These are phyloP conservation scores for Papilio demoleus DNA, from an alignment of 2,888 invertebrate genomes.

Conservation along the genomic window DNA sequence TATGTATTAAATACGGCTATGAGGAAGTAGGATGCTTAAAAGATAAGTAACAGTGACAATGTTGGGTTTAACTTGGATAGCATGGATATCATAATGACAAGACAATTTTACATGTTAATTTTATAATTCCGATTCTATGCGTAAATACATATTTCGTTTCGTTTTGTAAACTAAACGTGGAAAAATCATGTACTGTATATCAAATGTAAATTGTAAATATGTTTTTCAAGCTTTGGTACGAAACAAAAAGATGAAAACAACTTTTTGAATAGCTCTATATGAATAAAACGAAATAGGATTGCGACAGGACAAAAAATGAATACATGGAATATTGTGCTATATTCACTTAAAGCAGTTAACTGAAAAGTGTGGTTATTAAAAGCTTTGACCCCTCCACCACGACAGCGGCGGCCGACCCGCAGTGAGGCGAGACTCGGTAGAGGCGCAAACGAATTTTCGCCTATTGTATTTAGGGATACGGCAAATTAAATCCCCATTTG, in stretches of 20 bases:
- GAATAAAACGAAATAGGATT: slow-evolving; percentile 40
- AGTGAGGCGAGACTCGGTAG: slow-evolving; percentile 44
- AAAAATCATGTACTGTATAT: not conserved
- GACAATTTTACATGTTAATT: not conserved
- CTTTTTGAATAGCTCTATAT: slow-evolving; percentile 39
- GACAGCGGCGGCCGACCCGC: slow-evolving; percentile 50
- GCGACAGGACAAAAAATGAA: slow-evolving; percentile 38
- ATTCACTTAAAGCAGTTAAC: slow-evolving; percentile 27
- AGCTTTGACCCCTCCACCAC: slow-evolving; percentile 47
- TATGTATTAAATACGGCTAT: not conserved
- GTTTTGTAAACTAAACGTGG: not conserved
- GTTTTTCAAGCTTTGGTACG: not conserved
- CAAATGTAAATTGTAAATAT: not conserved
- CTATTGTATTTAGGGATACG: slow-evolving; percentile 74
- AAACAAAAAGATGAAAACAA: not conserved
- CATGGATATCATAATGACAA: not conserved
- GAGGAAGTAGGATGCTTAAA: not conserved
- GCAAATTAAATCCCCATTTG: slow-evolving; percentile 79
- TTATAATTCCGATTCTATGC: too few relatives aligned
- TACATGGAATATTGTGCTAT: not conserved
- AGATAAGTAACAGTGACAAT: not conserved
- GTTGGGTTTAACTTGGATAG: not conserved
- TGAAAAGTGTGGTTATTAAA: slow-evolving; percentile 42
- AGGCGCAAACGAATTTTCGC: slow-evolving; percentile 62
- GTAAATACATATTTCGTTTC: too few relatives aligned